Evolutionary conservation across 1,140 invertebrate species (phyloP).

Genomic region (Hypothenemus hampei): DNA sequence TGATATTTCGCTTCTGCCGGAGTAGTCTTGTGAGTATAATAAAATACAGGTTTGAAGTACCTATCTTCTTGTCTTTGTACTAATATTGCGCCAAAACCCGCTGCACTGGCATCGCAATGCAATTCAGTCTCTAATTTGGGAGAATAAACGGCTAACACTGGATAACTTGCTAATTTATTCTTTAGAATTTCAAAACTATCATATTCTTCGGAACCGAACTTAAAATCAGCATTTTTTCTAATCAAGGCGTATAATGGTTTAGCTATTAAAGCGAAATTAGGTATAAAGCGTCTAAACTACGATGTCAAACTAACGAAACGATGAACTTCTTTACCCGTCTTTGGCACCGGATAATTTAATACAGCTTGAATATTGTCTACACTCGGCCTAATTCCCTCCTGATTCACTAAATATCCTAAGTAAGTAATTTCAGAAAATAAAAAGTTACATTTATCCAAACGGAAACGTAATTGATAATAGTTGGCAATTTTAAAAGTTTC

Average conservation of each 20-base stretch:
- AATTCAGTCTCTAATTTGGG: conserved; percentile 17
- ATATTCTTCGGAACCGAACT: neutral
- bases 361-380: conserved; percentile 4
- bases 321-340: conserved; percentile 2
- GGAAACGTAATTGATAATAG: neutral
- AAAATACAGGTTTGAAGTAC: conserved; percentile 10
- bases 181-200: conserved; percentile 15
- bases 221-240: conserved; percentile 19
- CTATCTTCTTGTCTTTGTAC: conserved; percentile 21
- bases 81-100: conserved; percentile 18
- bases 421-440: conserved; percentile 5
- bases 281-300: conserved; percentile 31
- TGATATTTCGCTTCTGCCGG: conserved; percentile 3
- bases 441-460: conserved; percentile 14
- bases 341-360: conserved; percentile 10
- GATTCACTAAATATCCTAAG: conserved; percentile 2
- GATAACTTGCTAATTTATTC: neutral
- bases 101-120: conserved; percentile 13
- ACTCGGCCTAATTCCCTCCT: conserved; percentile 11
- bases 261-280: conserved; percentile 24
- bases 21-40: conserved; percentile 9
- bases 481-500: neutral
- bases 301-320: conserved; percentile 25
- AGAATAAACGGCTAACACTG: conserved; percentile 21
- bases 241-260: conserved; percentile 24